Conservation (phyloP, 92 coral and sea anemone species). For the Parazoanthus swiftii region DNA sequence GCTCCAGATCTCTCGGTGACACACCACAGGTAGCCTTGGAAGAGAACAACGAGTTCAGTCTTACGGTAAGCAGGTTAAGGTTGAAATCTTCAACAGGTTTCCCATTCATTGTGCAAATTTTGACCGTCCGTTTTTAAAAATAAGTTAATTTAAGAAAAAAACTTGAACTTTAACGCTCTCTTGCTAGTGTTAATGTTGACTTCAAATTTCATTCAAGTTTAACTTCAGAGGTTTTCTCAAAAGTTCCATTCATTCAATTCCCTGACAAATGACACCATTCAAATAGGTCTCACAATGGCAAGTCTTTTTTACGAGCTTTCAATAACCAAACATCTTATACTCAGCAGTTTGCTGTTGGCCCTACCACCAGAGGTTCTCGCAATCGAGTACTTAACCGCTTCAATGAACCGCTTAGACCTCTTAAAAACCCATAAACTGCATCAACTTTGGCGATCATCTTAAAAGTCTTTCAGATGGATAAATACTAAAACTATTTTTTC, state of each 20-base stretch:
- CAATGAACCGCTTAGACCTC: not conserved
- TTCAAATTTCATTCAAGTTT: not conserved
- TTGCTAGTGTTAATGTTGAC: too few species aligned
- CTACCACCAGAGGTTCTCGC: not conserved
- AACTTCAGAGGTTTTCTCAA: not conserved
- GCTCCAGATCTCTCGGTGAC: not conserved
- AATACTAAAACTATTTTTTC: not conserved
- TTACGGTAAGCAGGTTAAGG: constrained; percentile 4
- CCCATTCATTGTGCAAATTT: too few species aligned
- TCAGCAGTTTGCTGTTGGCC: not conserved
- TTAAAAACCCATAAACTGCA: not conserved
- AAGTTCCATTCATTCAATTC: not conserved
- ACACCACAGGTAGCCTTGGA: not conserved
- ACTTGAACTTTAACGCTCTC: not conserved
- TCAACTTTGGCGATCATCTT: not conserved
- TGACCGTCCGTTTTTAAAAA: not conserved
- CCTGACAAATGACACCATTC: not conserved
- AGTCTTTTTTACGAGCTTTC: too few species aligned
- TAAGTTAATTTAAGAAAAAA: too few species aligned
- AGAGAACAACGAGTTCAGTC: not conserved
- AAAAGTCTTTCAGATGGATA: not conserved
- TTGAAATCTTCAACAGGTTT: not conserved
- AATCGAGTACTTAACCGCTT: not conserved
- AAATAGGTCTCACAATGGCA: too few species aligned
- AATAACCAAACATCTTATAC: not conserved